Conservation (phyloP, 2,888 invertebrate genomes). For the Zygothrica quintamaculata region DNA sequence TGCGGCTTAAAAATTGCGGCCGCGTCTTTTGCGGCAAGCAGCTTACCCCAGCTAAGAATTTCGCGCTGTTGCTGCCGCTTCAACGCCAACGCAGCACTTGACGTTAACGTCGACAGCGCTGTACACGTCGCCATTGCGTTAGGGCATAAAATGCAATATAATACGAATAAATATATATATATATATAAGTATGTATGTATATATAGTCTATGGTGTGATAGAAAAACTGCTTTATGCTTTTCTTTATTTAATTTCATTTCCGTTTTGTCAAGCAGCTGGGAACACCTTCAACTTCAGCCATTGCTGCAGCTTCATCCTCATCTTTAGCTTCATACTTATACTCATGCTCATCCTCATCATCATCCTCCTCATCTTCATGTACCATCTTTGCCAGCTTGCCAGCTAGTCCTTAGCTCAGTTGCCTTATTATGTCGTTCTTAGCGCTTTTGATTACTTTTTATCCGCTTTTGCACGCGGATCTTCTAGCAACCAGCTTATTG, state of each 20-base stretch:
- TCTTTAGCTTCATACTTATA: conserved; percentile 14
- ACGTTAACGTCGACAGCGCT: conserved; percentile 14
- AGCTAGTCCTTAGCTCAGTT: conserved; percentile 54
- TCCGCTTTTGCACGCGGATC: conserved; percentile 72
- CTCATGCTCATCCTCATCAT: conserved; percentile 22
- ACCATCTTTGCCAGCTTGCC: background rate
- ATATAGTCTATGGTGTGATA: background rate
- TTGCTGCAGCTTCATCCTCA: conserved; percentile 6
- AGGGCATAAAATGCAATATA: conserved; percentile 61
- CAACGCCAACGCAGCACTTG: conserved; percentile 61
- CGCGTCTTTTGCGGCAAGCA: conserved; percentile 42
- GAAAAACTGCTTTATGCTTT: conserved; percentile 53
- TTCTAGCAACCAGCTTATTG: conserved; percentile 47
- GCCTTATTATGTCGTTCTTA: conserved; percentile 79
- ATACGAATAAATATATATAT: conserved; percentile 21
- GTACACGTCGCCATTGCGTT: conserved; percentile 6
- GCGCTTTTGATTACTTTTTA: conserved; percentile 80
- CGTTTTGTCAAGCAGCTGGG: conserved; percentile 69
- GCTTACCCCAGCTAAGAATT: conserved; percentile 64
- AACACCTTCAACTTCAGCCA: conserved; percentile 58
- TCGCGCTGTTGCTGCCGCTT: conserved; percentile 52
- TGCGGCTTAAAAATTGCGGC: conserved; percentile 65
- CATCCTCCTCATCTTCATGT: conserved; percentile 5
- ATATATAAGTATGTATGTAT: background rate
- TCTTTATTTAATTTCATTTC: conserved; percentile 73